phyloP scores from a whole-genome alignment of 2,888 invertebrate genomes.

The Sipha maydis region DNA sequence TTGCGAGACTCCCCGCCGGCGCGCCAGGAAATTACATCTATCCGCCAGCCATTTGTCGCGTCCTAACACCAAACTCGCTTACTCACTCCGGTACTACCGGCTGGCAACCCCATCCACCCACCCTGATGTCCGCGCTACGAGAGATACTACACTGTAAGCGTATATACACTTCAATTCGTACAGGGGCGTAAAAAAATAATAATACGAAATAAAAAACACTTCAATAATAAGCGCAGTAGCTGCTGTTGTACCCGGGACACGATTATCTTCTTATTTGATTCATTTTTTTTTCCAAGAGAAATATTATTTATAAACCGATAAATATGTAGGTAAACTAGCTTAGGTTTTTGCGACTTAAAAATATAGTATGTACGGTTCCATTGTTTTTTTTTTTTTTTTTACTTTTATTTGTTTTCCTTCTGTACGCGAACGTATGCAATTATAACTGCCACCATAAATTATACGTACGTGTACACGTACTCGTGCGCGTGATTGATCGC shows the following conservation, averaged over 20 bases:
- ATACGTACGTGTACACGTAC: slow-evolving; percentile 3
- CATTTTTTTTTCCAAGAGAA: not conserved
- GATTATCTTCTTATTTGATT: not conserved
- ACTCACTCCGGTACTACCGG: not conserved
- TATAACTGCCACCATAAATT: slow-evolving; percentile 32
- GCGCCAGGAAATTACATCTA: slow-evolving; percentile 49
- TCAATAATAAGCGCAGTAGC: not conserved
- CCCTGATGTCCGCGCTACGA: not conserved
- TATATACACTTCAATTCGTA: not conserved
- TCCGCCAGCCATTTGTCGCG: slow-evolving; percentile 24
- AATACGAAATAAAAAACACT: not conserved
- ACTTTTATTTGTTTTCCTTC: not conserved
- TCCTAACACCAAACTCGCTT: not conserved
- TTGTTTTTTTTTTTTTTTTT: slow-evolving; percentile 20
- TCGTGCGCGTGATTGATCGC: slow-evolving; percentile 50
- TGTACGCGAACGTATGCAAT: not conserved
- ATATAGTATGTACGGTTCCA: not conserved
- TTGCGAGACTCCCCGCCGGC: slow-evolving; percentile 47
- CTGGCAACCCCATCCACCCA: no score
- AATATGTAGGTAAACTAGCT: not conserved
- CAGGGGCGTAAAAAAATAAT: not conserved
- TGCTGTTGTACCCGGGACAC: not conserved
- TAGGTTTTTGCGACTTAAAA: not conserved
- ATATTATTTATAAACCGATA: not conserved
- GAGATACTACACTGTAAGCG: not conserved